phyloP scores from a whole-genome alignment of 35 echinoderm and acorn worm genomes.

The Acanthaster planci region DNA sequence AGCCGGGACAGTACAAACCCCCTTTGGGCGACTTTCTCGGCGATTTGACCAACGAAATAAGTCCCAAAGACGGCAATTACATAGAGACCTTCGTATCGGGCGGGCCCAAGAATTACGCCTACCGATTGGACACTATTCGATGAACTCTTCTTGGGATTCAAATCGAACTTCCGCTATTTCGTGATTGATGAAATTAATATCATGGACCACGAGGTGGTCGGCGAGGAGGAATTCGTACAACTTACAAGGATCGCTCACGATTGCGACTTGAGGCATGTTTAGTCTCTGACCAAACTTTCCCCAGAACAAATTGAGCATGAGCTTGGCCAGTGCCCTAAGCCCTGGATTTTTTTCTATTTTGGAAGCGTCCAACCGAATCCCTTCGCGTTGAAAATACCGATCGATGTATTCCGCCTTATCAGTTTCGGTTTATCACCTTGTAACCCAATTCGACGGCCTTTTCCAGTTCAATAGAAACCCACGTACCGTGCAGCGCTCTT shows the following conservation, averaged over 20 bases:
- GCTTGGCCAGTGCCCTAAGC: slow-evolving; percentile 56
- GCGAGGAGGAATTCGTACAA: slow-evolving; percentile 40
- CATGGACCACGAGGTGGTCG: neutral
- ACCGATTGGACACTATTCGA: too few species aligned
- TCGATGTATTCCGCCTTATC: slow-evolving; percentile 48
- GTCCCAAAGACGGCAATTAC: too few species aligned
- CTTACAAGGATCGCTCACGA: slow-evolving; percentile 27
- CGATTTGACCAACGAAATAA: too few species aligned
- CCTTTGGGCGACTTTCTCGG: too few species aligned
- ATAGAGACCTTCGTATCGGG: too few species aligned
- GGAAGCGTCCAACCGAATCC: slow-evolving; percentile 41
- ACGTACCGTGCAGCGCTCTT: slow-evolving; percentile 47
- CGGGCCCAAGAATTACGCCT: too few species aligned
- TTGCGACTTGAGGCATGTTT: slow-evolving; percentile 44
- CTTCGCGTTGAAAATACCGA: slow-evolving; percentile 54
- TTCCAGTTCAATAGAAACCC: slow-evolving; percentile 66
- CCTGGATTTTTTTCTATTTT: slow-evolving; percentile 62
- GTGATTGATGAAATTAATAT: slow-evolving; percentile 45
- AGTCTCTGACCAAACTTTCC: slow-evolving; percentile 78
- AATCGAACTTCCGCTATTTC: slow-evolving; percentile 58
- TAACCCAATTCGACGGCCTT: slow-evolving; percentile 64
- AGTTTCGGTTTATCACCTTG: slow-evolving; percentile 29
- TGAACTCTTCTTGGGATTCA: slow-evolving; percentile 47
- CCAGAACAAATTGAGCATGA: slow-evolving; percentile 62
- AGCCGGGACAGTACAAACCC: too few species aligned